Base-by-base conservation (phyloP, 2,888 invertebrate species). In the Lasioglossum figueresi region DNA sequence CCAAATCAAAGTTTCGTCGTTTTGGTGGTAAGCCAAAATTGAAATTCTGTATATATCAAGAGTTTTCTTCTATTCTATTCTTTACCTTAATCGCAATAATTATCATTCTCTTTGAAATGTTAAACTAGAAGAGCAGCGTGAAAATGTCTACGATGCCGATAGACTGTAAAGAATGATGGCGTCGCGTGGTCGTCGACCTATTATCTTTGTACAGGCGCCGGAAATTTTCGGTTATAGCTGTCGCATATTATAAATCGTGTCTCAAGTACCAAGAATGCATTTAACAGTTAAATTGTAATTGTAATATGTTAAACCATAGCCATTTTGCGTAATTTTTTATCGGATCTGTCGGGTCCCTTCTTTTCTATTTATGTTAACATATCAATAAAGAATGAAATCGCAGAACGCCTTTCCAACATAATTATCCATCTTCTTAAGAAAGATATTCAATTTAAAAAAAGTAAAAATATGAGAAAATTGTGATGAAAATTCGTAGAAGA, bases 1-100 rank as follows among this genome's bases (percentile, higher is more conserved):
- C 93, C 91, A 92, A 93, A 93, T 90, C 91, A 89, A 93, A 92
- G 83, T 89, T 86, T 89, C 88, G 79, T 77, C 63, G 71, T 80
- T 73, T 88, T 83, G 81, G 85, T 75, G 27, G 19, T 3, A 52
- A 82, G 83, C 83, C 82, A 87, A 85, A 68, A 81, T 59, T 23
- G 34, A 43, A 68, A 74, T 82, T 56, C n/a, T 88, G 87, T 87
- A 87, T 40, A 86, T 86, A 84, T 52, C 23, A 48, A 31, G 23
- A 31, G 23, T 48, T 48, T 31, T 23, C 63, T 31, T 76, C 31
- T 70, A 37, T 37, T 23, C 45, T 40, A 23, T 74, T 77, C 27
- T 73, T 37, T 80, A 5, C 14, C 66, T 31, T 81, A 78, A 75
- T 77, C 23, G 19, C 48, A 23, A 72, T 74, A 59, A 80, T 68